A percentile compares a stretch with the other conserved stretches of the same genome.
Conservation (phyloP, 1,140 invertebrate species). For the Gerris buenoi region DNA sequence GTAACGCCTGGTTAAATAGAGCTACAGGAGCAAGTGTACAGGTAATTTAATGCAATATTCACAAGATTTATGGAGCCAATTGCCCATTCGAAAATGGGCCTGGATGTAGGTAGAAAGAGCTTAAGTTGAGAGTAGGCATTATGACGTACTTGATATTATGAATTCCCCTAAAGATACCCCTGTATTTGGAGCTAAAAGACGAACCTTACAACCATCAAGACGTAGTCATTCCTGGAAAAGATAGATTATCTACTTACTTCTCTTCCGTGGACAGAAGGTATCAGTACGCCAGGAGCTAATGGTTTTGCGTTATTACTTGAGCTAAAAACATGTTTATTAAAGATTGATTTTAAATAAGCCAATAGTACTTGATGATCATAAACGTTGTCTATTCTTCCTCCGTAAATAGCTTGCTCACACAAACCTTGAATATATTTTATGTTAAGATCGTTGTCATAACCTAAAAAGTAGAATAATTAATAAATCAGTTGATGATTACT, state of each 20-base stretch:
- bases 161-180: neutral
- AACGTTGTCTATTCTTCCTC: slow-evolving; percentile 68
- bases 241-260: slow-evolving; percentile 26
- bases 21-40: too few relatives aligned
- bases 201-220: neutral
- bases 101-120: neutral
- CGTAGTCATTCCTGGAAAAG: neutral
- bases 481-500: neutral
- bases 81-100: too few relatives aligned
- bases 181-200: neutral
- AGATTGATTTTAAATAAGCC: slow-evolving; percentile 59
- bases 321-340: slow-evolving; percentile 40
- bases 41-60: too few relatives aligned
- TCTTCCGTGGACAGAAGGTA: slow-evolving; percentile 36
- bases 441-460: slow-evolving; percentile 30
- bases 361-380: slow-evolving; percentile 59
- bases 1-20: too few relatives aligned
- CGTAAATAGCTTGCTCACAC: slow-evolving; percentile 69
- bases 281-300: slow-evolving; percentile 34
- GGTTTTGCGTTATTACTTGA: slow-evolving; percentile 31
- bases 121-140: neutral
- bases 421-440: slow-evolving; percentile 71
- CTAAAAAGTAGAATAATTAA: neutral
- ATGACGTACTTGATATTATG: neutral
- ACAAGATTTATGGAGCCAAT: too few relatives aligned